These are phyloP conservation scores for Chiloscyllium plagiosum DNA, from an alignment of 2,113 vertebrate genomes.

Conservation along the genomic window DNA sequence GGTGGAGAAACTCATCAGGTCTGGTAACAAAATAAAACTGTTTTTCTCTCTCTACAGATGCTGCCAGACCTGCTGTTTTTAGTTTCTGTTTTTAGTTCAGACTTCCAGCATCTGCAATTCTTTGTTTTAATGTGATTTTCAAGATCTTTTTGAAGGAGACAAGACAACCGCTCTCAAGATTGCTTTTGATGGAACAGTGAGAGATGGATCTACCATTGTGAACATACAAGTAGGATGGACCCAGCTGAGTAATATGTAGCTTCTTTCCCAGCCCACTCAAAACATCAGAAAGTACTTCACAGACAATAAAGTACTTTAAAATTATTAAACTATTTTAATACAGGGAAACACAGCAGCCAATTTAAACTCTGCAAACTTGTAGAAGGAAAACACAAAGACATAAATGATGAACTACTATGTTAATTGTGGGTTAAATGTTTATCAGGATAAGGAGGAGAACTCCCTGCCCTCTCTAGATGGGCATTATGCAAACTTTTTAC, in stretches of 20 bases:
- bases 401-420: too few species aligned
- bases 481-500: neutral
- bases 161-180: too few species aligned
- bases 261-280: neutral
- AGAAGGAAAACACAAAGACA: neutral
- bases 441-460: neutral
- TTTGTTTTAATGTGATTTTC: too few species aligned
- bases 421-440: neutral
- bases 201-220: neutral
- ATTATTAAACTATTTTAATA: neutral
- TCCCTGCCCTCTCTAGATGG: neutral
- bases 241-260: neutral
- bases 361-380: neutral
- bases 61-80: too few species aligned
- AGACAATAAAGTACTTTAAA: neutral
- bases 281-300: neutral
- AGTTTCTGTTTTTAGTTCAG: too few species aligned
- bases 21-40: too few species aligned
- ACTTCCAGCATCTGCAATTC: too few species aligned
- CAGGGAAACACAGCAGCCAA: neutral
- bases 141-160: too few species aligned
- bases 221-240: neutral
- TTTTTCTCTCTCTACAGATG: too few species aligned
- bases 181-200: neutral
- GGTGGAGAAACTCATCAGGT: too few species aligned